phyloP scores from a whole-genome alignment of 2,797 vertebrate genomes.

The Kryptolebias ocellatus region DNA sequence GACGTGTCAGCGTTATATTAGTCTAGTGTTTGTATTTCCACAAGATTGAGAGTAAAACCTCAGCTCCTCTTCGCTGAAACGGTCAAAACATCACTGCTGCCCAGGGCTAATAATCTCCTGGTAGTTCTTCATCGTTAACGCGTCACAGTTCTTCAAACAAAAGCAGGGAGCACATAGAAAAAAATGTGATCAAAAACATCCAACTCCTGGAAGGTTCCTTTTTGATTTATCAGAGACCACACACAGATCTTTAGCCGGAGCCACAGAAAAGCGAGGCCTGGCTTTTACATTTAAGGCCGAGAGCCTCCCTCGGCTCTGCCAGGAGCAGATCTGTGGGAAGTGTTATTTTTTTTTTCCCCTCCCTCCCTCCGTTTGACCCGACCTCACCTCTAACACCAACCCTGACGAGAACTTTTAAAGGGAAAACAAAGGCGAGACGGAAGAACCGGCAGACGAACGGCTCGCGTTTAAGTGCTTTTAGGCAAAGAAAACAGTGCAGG shows the following conservation, averaged over 20 bases:
- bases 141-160: constrained; percentile 7
- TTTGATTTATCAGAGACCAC: constrained; percentile 25
- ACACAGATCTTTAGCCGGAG: constrained; percentile 20
- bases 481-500: constrained; percentile 35
- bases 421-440: constrained; percentile 50
- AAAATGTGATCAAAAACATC: constrained; percentile 5
- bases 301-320: constrained; percentile 15
- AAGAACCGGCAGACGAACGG: constrained; percentile 64
- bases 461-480: constrained; percentile 69
- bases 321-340: constrained; percentile 20
- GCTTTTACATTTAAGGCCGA: constrained; percentile 30
- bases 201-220: constrained; percentile 4
- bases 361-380: constrained; percentile 44
- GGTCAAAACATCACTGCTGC: background rate
- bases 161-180: constrained; percentile 12
- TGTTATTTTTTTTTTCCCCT: too few relatives aligned
- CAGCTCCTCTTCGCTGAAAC: background rate
- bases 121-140: background rate
- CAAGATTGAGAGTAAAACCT: background rate
- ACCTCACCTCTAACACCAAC: constrained; percentile 42
- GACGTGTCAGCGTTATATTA: background rate
- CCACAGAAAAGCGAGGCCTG: background rate
- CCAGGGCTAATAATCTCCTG: too few relatives aligned
- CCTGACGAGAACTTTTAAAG: constrained; percentile 54
- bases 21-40: background rate